Evolutionary conservation across 2,888 invertebrate genomes (phyloP).

Genomic region (Drosophila melanosoma): DNA sequence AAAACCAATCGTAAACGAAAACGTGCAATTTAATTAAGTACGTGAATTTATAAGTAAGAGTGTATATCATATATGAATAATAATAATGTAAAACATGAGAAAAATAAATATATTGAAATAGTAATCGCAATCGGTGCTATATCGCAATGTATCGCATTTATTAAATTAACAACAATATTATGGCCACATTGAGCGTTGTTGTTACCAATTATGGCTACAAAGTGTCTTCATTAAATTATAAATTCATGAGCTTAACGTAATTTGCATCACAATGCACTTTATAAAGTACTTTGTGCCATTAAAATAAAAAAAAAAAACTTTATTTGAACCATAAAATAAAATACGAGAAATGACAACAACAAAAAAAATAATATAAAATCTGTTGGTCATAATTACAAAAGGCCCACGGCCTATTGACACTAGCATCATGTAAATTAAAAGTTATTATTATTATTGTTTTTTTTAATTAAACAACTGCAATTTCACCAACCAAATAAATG

Average conservation of each 20-base stretch:
- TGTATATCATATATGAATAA: slow-evolving; percentile 21
- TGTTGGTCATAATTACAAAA: slow-evolving; percentile 63
- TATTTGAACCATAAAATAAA: slow-evolving; percentile 18
- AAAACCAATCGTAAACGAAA: slow-evolving; percentile 6
- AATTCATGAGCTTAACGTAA: slow-evolving; percentile 77
- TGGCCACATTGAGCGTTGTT: slow-evolving; percentile 49
- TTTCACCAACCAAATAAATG: slow-evolving; percentile 22
- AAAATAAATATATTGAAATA: slow-evolving; percentile 25
- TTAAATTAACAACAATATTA: slow-evolving; percentile 79
- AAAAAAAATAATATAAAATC: slow-evolving; percentile 32
- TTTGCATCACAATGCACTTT: slow-evolving; percentile 79
- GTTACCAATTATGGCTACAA: slow-evolving; percentile 77
- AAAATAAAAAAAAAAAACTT: slow-evolving; percentile 42
- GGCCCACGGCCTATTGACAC: slow-evolving; percentile 72
- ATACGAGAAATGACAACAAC: slow-evolving; percentile 21
- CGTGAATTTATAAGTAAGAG: slow-evolving; percentile 3
- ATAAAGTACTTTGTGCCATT: slow-evolving; percentile 74
- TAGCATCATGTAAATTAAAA: slow-evolving; percentile 73
- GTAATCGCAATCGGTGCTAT: slow-evolving; percentile 58
- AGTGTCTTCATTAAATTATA: slow-evolving; percentile 81
- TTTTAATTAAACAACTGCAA: slow-evolving; percentile 26
- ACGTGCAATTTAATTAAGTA: slow-evolving; percentile 49
- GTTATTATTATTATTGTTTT: slow-evolving; percentile 59
- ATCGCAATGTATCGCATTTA: slow-evolving; percentile 76
- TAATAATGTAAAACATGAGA: slow-evolving; percentile 26